A percentile compares a stretch with the other conserved stretches of the same genome.
These are phyloP conservation scores for Agriopis leucophaearia DNA, from an alignment of 2,888 invertebrate species.

Conservation along the genomic window DNA sequence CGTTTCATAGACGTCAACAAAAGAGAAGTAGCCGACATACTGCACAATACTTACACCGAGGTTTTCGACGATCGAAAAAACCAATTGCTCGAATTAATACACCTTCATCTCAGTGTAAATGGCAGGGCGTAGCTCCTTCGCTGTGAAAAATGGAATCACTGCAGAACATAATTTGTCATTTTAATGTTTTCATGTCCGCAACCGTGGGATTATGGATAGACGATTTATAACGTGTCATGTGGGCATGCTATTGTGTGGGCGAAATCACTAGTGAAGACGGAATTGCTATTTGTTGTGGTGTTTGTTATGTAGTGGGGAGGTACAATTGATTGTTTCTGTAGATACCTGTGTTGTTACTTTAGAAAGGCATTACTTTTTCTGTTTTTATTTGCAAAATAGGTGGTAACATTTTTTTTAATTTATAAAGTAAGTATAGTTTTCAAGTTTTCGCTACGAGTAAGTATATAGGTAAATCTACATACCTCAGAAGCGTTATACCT, in stretches of 20 bases:
- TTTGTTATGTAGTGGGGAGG: conserved; percentile 15
- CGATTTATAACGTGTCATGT: conserved; percentile 72
- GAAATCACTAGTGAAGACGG: conserved; percentile 61
- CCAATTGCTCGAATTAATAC: conserved; percentile 68
- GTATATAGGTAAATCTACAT: too few species aligned
- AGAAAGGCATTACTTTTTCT: too few species aligned
- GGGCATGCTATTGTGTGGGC: conserved; percentile 57
- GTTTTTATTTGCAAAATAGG: too few species aligned
- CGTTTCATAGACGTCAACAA: background rate
- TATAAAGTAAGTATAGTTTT: too few species aligned
- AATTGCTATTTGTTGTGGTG: conserved; percentile 67
- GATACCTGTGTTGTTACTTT: too few species aligned
- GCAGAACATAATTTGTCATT: conserved; percentile 78
- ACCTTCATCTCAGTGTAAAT: conserved; percentile 49
- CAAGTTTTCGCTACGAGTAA: too few species aligned
- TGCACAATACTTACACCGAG: background rate
- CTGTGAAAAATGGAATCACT: conserved; percentile 76
- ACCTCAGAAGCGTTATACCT: too few species aligned
- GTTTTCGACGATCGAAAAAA: conserved; percentile 47
- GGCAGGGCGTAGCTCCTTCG: conserved; percentile 61
- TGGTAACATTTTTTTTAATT: too few species aligned
- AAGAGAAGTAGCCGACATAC: conserved; percentile 13
- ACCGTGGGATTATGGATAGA: conserved; percentile 67
- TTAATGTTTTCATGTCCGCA: conserved; percentile 75
- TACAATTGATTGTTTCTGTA: background rate